Evolutionary conservation across 2,888 invertebrate species (phyloP), one percentile per base, ranked within the genome.

Genomic region (Melanophora roralis): DNA sequence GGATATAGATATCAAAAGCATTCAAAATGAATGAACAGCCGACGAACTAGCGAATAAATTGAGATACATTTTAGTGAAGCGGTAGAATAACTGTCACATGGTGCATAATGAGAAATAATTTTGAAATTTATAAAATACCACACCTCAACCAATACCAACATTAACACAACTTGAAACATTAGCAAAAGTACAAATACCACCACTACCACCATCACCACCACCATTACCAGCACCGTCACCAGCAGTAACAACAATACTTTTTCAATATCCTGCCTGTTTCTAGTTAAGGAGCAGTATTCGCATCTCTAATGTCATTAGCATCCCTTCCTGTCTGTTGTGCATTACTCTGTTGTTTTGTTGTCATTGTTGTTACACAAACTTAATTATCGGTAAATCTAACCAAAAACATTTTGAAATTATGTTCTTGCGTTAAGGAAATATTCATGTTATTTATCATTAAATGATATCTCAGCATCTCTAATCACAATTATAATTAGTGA

Each of bases 401-500:
- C 80, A 76, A 75, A 74, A 76, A 80, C 72, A 57, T 76, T 80
- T 73, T 36, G 53, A 80, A 80, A 76, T 80, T 80, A 80, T 80
- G 80, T 76, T 73, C 68, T 55, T 67, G 78, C 47, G 75, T 62
- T 62, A 62, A 55, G 60, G 57, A 76, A 77, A 65, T 78, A 72
- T 80, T 43, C 68, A 64, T 67, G 51, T 49, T 68, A 80, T 80
- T 80, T 80, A 80, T 80, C 72, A 76, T 73, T 55, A 73, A 76
- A 73, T 40, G 72, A 64, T 76, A 80, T 76, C 76, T 76, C 76
- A 73, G 68, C 72, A 80, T 80, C 80, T 76, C 76, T 80, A 80
- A 80, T 76, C 80, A 80, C 72, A 80, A 76, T 76, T 80, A 68
- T 80, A 80, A 80, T 80, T 80, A 76, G 80, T 76, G 23, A 76